phyloP scores from a whole-genome alignment of 2,888 invertebrate genomes.

The Pheosia tremula region DNA sequence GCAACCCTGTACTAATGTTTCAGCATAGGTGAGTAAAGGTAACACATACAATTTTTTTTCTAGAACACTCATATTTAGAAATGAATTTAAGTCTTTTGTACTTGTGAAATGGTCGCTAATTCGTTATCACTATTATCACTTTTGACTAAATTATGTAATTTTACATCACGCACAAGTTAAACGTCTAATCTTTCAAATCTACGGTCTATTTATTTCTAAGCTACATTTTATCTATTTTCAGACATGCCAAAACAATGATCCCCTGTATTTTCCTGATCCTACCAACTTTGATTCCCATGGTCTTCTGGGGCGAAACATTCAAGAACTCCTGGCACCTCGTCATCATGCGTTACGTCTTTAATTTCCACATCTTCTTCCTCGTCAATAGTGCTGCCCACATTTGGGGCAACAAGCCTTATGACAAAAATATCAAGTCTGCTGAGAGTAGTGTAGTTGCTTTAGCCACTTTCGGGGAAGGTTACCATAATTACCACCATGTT shows the following conservation, averaged over 20 bases:
- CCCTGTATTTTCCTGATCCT: constrained; percentile 52
- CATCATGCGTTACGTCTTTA: constrained; percentile 81
- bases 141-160: too few species aligned
- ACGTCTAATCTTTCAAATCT: background rate
- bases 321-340: constrained; percentile 59
- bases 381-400: constrained; percentile 87
- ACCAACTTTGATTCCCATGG: constrained; percentile 81
- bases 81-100: too few species aligned
- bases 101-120: too few species aligned
- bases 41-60: too few species aligned
- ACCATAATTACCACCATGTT: constrained; percentile 61
- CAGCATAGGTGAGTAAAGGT: constrained; percentile 85
- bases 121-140: too few species aligned
- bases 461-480: constrained; percentile 54
- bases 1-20: constrained; percentile 87
- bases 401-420: constrained; percentile 73
- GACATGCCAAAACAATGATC: constrained; percentile 47
- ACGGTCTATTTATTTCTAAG: constrained; percentile 5
- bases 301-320: constrained; percentile 83
- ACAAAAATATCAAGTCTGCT: constrained; percentile 53
- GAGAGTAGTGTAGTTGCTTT: constrained; percentile 45
- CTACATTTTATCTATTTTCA: constrained; percentile 17
- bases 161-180: too few species aligned
- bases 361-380: constrained; percentile 83
- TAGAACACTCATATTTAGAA: too few species aligned